Evolutionary conservation across 1,140 invertebrate species (phyloP).

Genomic region (Neodiprion fabricii): DNA sequence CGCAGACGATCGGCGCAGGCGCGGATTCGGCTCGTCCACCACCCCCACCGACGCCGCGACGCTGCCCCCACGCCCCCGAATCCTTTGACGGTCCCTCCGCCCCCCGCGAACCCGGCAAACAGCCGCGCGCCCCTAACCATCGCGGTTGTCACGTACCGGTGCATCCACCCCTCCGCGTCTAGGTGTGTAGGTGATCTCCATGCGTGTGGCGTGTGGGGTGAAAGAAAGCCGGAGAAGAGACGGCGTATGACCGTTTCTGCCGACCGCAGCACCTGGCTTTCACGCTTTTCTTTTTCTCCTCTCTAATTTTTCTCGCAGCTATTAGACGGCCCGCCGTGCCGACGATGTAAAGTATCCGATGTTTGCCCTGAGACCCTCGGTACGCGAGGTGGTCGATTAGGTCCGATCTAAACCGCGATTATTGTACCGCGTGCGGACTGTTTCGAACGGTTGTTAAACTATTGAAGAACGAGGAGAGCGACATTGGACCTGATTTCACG

Average conservation of each 20-base stretch:
- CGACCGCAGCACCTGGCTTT: constrained; percentile 45
- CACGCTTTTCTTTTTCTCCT: not conserved
- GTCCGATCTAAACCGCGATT: constrained; percentile 1
- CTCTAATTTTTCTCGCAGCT: not conserved
- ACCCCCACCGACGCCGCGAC: constrained; percentile 13
- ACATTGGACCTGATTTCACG: not conserved
- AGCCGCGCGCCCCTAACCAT: not conserved
- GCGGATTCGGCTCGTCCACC: constrained; percentile 33
- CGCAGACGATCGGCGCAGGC: constrained; percentile 35
- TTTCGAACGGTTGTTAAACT: constrained; percentile 4
- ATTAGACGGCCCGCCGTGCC: not conserved
- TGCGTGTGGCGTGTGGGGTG: too few species aligned
- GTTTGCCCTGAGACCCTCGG: constrained; percentile 21
- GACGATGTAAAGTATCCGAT: not conserved
- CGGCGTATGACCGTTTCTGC: constrained; percentile 50
- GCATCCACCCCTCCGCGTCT: too few species aligned
- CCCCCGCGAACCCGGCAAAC: constrained; percentile 4
- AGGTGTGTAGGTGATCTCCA: too few species aligned
- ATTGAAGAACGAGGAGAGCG: not conserved
- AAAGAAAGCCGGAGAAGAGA: constrained; percentile 33
- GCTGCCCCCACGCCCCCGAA: not conserved
- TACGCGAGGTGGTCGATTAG: constrained; percentile 9
- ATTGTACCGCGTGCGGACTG: constrained; percentile 5
- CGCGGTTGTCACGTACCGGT: constrained; percentile 54
- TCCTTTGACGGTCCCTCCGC: constrained; percentile 6